Conservation (phyloP, 2,113 vertebrate species). For the Peromyscus californicus region DNA sequence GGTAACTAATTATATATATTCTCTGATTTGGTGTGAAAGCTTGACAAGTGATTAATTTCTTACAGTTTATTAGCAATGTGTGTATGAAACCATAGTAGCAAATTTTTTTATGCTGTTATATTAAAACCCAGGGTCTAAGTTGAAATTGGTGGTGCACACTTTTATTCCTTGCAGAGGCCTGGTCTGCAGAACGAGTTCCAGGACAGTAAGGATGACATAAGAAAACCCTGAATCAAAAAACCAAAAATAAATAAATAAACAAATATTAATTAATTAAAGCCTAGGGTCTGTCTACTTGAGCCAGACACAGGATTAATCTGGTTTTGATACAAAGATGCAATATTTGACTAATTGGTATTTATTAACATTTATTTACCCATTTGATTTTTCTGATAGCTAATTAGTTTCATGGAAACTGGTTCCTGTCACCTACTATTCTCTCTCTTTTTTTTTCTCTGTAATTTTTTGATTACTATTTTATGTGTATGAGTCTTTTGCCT, state of each 20-base stretch:
- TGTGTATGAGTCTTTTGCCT: neutral
- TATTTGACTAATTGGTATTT: constrained; percentile 40
- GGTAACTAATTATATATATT: neutral
- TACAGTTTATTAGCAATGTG: neutral
- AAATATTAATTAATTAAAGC: neutral
- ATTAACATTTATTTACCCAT: constrained; percentile 24
- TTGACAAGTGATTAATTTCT: neutral
- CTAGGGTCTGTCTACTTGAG: neutral
- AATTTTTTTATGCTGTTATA: neutral
- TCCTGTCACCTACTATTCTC: neutral
- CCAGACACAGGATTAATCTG: neutral
- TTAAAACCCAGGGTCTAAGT: neutral
- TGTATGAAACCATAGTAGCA: neutral
- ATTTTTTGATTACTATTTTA: neutral
- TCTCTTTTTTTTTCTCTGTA: neutral
- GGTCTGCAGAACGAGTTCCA: neutral
- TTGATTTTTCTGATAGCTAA: constrained; percentile 17
- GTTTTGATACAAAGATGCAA: neutral
- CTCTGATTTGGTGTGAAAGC: constrained; percentile 12
- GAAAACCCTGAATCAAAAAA: neutral
- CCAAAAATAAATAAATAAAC: neutral
- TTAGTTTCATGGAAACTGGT: constrained; percentile 51
- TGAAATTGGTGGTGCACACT: accelerated
- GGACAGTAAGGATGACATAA: neutral
- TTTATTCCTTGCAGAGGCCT: neutral